Evolutionary conservation across 1,140 invertebrate genomes (phyloP).

Genomic region (Ruditapes philippinarum): DNA sequence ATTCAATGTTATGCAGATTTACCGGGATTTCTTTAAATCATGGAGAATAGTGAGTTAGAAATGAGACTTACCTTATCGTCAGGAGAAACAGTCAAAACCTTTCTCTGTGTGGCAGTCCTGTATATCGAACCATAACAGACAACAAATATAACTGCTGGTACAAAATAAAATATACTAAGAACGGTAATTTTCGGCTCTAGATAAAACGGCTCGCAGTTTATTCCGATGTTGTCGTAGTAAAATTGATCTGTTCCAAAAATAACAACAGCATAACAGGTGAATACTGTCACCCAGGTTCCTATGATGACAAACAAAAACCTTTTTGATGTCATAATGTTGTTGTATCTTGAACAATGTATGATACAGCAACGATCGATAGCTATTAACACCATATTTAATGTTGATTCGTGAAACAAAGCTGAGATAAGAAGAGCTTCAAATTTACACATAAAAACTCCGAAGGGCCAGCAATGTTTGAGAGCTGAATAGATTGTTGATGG

Average conservation of each 20-base stretch:
- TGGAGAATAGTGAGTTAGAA: neutral
- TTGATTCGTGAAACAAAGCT: slow-evolving; percentile 95
- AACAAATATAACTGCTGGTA: slow-evolving; percentile 60
- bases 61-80: slow-evolving; percentile 60
- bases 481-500: slow-evolving; percentile 66
- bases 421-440: slow-evolving; percentile 94
- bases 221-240: slow-evolving; percentile 69
- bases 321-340: slow-evolving; percentile 46
- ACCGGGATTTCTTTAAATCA: too few species aligned
- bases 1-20: too few species aligned
- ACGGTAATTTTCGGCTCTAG: slow-evolving; percentile 54
- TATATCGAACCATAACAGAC: slow-evolving; percentile 67
- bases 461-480: slow-evolving; percentile 91
- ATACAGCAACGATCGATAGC: slow-evolving; percentile 98
- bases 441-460: slow-evolving; percentile 94
- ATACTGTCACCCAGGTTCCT: slow-evolving; percentile 61
- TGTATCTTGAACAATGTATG: slow-evolving; percentile 93
- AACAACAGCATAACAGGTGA: slow-evolving; percentile 63
- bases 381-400: slow-evolving; percentile 97
- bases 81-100: slow-evolving; percentile 17
- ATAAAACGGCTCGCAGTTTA: slow-evolving; percentile 72
- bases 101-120: slow-evolving; percentile 51
- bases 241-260: slow-evolving; percentile 65
- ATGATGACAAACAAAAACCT: slow-evolving; percentile 63
- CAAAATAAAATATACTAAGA: slow-evolving; percentile 67